These are phyloP conservation scores for Corbicula japonica DNA, from an alignment of 2,888 invertebrate species.

Conservation along the genomic window DNA sequence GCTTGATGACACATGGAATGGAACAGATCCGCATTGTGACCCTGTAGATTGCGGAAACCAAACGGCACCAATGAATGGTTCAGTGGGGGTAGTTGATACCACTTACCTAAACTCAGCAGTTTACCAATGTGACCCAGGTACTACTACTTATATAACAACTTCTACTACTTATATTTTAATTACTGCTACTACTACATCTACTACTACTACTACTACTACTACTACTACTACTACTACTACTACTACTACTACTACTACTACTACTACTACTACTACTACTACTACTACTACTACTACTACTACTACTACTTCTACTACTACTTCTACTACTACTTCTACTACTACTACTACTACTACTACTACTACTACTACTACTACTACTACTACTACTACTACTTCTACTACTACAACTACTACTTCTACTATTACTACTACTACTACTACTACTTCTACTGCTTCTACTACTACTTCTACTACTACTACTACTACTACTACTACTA, in stretches of 20 bases:
- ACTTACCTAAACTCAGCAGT: too few relatives aligned
- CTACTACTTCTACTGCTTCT: slow-evolving; percentile 4
- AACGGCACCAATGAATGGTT: too few relatives aligned
- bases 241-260: slow-evolving; percentile 4
- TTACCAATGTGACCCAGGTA: neutral
- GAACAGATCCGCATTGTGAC: too few relatives aligned
- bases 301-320: slow-evolving; percentile 2
- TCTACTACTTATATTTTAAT: neutral
- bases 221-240: slow-evolving; percentile 4
- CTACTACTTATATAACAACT: neutral
- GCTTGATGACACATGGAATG: too few relatives aligned
- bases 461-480: slow-evolving; percentile 4
- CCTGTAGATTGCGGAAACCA: too few relatives aligned
- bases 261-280: slow-evolving; percentile 2
- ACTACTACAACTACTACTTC: slow-evolving; percentile 2
- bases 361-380: slow-evolving; percentile 4
- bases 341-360: slow-evolving; percentile 2
- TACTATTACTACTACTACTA: slow-evolving; percentile 2
- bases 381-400: slow-evolving; percentile 2
- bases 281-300: slow-evolving; percentile 4
- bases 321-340: slow-evolving; percentile 1
- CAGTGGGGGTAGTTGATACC: too few relatives aligned
- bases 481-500: slow-evolving; percentile 2
- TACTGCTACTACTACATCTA: neutral
- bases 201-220: slow-evolving; percentile 2